phyloP scores from a whole-genome alignment of 2,797 vertebrate species.

The Fringilla coelebs region DNA sequence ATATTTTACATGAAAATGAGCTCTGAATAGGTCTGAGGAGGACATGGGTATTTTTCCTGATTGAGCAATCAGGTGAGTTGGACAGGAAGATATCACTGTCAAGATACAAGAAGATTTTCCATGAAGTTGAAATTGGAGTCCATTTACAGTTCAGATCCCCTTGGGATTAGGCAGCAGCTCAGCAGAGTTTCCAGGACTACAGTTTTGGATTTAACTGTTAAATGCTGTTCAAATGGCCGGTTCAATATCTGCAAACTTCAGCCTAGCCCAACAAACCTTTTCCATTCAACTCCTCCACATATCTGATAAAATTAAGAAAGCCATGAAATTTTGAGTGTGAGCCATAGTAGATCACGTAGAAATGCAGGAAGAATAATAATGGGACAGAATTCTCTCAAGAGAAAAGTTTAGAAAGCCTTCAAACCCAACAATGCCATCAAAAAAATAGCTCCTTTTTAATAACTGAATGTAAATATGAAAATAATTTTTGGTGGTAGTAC shows the following conservation, averaged over 20 bases:
- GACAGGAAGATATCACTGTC: background rate
- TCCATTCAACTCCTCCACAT: background rate
- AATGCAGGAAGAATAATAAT: background rate
- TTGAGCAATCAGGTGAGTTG: background rate
- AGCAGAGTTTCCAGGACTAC: background rate
- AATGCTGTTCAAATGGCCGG: background rate
- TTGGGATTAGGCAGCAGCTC: background rate
- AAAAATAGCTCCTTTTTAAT: background rate
- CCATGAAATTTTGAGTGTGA: background rate
- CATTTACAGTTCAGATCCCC: background rate
- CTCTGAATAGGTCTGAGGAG: background rate
- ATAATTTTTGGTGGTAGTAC: background rate
- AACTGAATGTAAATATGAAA: background rate
- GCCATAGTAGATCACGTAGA: rapidly evolving
- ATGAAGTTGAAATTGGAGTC: background rate
- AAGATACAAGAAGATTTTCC: background rate
- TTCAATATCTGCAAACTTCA: background rate
- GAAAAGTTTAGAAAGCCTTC: background rate
- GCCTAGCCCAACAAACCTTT: background rate
- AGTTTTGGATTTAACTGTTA: background rate
- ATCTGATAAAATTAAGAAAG: background rate
- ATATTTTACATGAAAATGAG: background rate
- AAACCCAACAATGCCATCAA: background rate
- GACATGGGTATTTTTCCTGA: background rate
- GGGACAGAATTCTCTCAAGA: background rate